Base-by-base conservation (phyloP, 2,888 invertebrate genomes). In the Xestia xanthographa region DNA sequence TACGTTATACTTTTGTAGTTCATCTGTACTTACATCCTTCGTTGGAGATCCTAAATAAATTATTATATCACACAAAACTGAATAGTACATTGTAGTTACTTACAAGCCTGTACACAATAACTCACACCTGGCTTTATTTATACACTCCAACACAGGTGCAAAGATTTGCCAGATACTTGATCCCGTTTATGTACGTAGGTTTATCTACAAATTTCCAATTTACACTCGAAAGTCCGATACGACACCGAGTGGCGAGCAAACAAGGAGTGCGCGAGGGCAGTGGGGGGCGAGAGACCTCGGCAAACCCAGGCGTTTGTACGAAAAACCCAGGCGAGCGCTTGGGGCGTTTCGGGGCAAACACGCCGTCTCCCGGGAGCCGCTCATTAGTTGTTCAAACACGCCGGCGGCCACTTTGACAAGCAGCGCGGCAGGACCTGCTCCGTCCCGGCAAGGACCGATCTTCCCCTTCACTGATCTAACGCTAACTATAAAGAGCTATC, bases 311-410 rank as follows among this genome's bases (percentile, higher is more conserved):
- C 91, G 91, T 92, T 91, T 91, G 90, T 90, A 90, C 92, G 93
- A 95, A 95, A 95, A 95, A 94, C 93, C 94, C 87, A 91, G 87
- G 86, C 87, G 88, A 82, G 87, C 89, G 89, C 87, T 84, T 88
- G 89, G 90, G 92, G 93, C 93, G 93, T 92, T 93, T 93, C 91
- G 91, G 92, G 90, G 94, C 94, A 95, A 96, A 96, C 95, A 96
- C 90, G 86, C 83, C 92, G 94, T 95, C 96, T 96, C 96, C 92
- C 90, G 96, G 96, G 96, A 94, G 88, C 94, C 95, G 93, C 96
- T 96, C 96, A 96, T 96, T 96, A 96, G 95, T 96, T 95, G 96
- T 94, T 92, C 96, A 96, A 96, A 96, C 95, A 96, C 90, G 93
- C 95, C 94, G 93, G 94, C 95, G 94, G 95, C 95, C 95, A 95